These are phyloP conservation scores for Protaetia brevitarsis DNA, from an alignment of 1,140 invertebrate species.

Conservation along the genomic window DNA sequence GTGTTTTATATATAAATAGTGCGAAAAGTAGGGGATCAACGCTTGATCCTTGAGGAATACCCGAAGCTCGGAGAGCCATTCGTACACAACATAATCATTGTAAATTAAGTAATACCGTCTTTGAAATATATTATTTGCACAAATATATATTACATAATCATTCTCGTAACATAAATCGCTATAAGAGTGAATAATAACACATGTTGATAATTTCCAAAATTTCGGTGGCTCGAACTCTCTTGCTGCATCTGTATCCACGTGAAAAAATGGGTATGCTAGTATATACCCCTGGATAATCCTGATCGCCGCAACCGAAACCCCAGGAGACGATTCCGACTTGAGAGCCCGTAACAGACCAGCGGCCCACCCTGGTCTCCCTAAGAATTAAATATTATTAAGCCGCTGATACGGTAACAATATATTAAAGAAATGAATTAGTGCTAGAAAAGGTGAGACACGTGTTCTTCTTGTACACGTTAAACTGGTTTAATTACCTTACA, in stretches of 20 bases:
- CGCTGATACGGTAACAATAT: too few relatives aligned
- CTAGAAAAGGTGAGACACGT: neutral
- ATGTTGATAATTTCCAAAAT: neutral
- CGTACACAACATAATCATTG: too few relatives aligned
- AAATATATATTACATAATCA: neutral
- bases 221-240: neutral
- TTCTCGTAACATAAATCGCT: neutral
- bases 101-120: too few relatives aligned
- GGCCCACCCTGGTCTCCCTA: neutral
- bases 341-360: neutral
- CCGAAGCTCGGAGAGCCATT: too few relatives aligned
- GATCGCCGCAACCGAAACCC: neutral
- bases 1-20: too few relatives aligned
- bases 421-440: too few relatives aligned
- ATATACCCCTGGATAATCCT: neutral
- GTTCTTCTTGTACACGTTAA: neutral
- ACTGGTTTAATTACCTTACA: neutral
- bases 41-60: too few relatives aligned
- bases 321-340: neutral
- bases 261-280: neutral
- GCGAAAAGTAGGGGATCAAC: too few relatives aligned
- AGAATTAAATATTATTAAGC: too few relatives aligned
- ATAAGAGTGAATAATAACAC: neutral
- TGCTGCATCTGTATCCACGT: neutral
- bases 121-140: too few relatives aligned